Evolutionary conservation across 1,140 invertebrate species (phyloP), one percentile per base, ranked within the genome.

Genomic region (Mesaphorura yosii): DNA sequence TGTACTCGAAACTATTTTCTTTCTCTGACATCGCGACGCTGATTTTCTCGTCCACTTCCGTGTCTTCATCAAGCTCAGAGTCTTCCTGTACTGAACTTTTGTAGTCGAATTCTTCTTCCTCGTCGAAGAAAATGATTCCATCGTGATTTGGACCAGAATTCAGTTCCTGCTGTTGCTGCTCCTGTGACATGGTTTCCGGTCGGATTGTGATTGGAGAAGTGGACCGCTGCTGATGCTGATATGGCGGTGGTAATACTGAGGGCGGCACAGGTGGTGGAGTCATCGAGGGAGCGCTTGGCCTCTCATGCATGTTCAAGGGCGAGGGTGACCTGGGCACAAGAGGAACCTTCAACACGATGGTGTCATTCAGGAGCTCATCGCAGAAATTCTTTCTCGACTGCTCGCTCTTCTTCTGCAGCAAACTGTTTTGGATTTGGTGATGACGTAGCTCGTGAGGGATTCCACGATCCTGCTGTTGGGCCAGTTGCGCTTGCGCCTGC

Each of bases 1-100:
- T 59, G 39, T 63, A 63, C 25, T 63, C 60, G 17, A 63, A 49
- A 17, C 58, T 57, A 51, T 59, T 63, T 38, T 63, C 58, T 34
- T 51, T 51, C 38, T 55, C 41, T 1, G 52, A 39, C 20, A 49
- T 17, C 25, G 19, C 42, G n/a, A 47, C 19, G 14, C 41, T 26
- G n/a, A 51, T 51, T 12, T 47, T 29, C 26, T 57, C 54, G n/a
- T 52, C 51, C 14, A 47, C 31, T 19, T 56, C 25, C 39, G 54
- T 39, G 23, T 52, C 41, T 27, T 46, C 52, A 37, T 54, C 47
- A n/a, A n/a, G n/a, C n/a, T n/a, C n/a, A n/a, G n/a, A n/a, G n/a
- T n/a, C n/a, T n/a, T n/a, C n/a, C n/a, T n/a, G n/a, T n/a, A n/a
- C n/a, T n/a, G n/a, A n/a, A n/a, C n/a, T n/a, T n/a, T n/a, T n/a